These are phyloP conservation scores for Microctenopoma lineatum DNA, from an alignment of 2,797 vertebrate species.

Conservation along the genomic window DNA sequence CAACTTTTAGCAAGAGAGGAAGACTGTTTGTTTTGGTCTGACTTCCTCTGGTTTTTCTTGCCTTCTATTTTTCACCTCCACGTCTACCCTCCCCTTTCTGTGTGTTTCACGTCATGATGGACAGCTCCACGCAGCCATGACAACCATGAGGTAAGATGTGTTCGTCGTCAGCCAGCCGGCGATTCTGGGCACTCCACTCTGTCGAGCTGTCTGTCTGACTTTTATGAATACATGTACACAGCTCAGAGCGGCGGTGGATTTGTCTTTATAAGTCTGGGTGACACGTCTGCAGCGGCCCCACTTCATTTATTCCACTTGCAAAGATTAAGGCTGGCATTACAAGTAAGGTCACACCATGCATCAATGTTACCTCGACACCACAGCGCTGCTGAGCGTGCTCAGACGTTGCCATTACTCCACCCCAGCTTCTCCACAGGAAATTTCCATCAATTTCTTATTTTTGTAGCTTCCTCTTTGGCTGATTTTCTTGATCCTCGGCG, in stretches of 20 bases:
- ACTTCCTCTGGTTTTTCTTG: constrained; percentile 12
- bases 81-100: constrained; percentile 30
- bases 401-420: constrained; percentile 68
- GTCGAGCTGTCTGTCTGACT: constrained; percentile 77
- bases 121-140: constrained; percentile 71
- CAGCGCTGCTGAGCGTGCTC: constrained; percentile 73
- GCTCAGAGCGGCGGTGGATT: constrained; percentile 80
- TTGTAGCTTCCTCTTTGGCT: constrained; percentile 49
- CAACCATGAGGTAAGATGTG: constrained; percentile 57
- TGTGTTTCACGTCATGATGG: constrained; percentile 60
- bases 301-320: constrained; percentile 89
- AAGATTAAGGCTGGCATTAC: constrained; percentile 89
- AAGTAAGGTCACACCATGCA: constrained; percentile 89
- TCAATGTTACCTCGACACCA: constrained; percentile 86
- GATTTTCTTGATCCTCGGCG: constrained; percentile 44
- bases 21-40: neutral
- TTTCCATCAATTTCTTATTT: constrained; percentile 74
- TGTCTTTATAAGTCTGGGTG: constrained; percentile 87
- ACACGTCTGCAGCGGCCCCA: constrained; percentile 82
- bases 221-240: constrained; percentile 86
- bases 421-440: constrained; percentile 71
- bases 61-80: constrained; percentile 51
- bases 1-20: neutral
- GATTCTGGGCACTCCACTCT: constrained; percentile 59
- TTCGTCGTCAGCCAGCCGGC: constrained; percentile 54